phyloP scores from a whole-genome alignment of 2,797 vertebrate genomes.

The Xiphorhynchus erythropygius region DNA sequence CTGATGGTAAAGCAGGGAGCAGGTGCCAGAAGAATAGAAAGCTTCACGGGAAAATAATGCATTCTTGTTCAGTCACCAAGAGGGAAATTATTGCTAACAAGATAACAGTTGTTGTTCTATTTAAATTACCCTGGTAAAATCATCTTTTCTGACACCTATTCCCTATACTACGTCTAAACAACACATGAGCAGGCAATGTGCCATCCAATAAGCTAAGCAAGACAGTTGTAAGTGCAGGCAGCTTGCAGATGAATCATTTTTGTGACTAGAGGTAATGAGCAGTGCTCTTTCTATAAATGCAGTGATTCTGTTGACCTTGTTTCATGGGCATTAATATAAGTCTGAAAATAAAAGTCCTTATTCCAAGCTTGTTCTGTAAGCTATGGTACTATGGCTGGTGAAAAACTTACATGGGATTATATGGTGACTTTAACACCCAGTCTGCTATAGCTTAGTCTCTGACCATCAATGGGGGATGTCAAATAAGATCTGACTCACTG shows the following conservation, averaged over 20 bases:
- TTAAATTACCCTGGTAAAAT: slow-evolving; percentile 50
- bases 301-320: not conserved
- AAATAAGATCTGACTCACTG: not conserved
- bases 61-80: slow-evolving; percentile 36
- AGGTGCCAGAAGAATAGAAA: not conserved
- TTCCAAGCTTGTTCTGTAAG: not conserved
- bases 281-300: not conserved
- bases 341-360: slow-evolving; percentile 11
- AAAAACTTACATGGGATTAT: not conserved
- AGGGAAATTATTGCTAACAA: slow-evolving; percentile 49
- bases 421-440: not conserved
- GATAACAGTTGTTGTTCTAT: slow-evolving; percentile 54
- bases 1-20: not conserved
- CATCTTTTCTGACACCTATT: slow-evolving; percentile 44
- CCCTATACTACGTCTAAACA: not conserved
- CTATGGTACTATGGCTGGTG: not conserved
- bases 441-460: not conserved
- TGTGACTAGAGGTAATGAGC: not conserved
- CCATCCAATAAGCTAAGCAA: slow-evolving; percentile 24
- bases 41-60: not conserved
- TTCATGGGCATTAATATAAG: not conserved
- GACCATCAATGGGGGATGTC: not conserved
- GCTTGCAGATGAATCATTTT: slow-evolving; percentile 37
- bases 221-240: slow-evolving; percentile 29
- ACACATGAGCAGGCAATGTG: not conserved